These are phyloP conservation scores for Pangasius macronema DNA, from an alignment of 2,797 vertebrate genomes.

Conservation along the genomic window DNA sequence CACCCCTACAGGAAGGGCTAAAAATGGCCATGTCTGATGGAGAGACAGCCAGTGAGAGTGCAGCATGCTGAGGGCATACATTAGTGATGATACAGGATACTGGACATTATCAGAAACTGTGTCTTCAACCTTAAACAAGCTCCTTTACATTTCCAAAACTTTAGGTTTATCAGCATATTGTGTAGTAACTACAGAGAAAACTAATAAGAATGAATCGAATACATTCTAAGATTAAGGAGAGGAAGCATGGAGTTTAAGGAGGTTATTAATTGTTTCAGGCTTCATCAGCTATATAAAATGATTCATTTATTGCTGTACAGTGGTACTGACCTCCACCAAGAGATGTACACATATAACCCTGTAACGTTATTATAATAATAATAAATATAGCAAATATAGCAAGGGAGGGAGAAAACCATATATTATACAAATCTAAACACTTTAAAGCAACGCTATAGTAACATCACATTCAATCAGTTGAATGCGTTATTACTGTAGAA, in stretches of 20 bases:
- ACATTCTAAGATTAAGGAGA: not conserved
- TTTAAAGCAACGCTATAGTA: not conserved
- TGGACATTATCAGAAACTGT: not conserved
- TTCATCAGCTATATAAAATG: not conserved
- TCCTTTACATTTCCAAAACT: not conserved
- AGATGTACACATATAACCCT: not conserved
- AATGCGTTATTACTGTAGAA: too few relatives aligned
- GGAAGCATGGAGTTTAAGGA: not conserved
- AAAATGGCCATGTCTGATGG: conserved; percentile 17
- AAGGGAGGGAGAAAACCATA: not conserved
- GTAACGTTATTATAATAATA: not conserved
- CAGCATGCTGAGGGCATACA: not conserved
- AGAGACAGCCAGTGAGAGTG: not conserved
- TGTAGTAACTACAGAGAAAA: not conserved
- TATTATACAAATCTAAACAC: not conserved
- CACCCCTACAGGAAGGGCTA: conserved; percentile 25
- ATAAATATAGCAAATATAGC: not conserved
- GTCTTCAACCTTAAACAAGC: not conserved
- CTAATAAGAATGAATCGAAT: not conserved
- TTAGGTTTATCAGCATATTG: not conserved
- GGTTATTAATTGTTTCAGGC: not conserved
- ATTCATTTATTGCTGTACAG: not conserved
- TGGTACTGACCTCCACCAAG: too few relatives aligned
- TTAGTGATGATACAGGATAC: not conserved
- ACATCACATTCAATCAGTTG: too few relatives aligned